phyloP scores from a whole-genome alignment of 2,113 vertebrate species.

The Alaudala cheleensis region DNA sequence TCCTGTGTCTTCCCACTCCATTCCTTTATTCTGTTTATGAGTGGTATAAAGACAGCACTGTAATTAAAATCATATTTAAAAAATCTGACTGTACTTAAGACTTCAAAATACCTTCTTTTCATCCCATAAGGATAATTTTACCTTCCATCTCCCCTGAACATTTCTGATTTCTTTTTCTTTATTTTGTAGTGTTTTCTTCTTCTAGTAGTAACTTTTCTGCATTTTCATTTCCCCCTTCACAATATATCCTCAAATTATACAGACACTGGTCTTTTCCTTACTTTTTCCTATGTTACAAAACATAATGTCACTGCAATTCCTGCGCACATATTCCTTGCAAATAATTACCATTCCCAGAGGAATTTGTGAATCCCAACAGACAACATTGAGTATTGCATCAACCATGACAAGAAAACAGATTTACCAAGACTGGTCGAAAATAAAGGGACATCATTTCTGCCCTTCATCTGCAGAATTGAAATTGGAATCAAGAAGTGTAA shows the following conservation, averaged over 20 bases:
- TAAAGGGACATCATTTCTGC: neutral
- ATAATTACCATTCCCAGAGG: neutral
- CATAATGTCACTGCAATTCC: neutral
- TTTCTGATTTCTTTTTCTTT: neutral
- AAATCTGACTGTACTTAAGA: neutral
- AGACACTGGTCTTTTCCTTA: neutral
- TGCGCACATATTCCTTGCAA: neutral
- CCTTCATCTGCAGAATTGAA: neutral
- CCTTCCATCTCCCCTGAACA: neutral
- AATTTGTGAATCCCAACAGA: neutral
- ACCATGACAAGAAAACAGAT: neutral
- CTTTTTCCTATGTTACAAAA: neutral
- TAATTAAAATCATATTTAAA: neutral
- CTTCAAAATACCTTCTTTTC: neutral
- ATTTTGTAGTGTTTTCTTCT: neutral
- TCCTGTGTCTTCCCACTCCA: neutral
- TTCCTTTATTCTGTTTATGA: neutral
- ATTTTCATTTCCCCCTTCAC: neutral
- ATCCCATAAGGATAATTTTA: neutral
- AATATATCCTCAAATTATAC: neutral
- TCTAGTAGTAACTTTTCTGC: neutral
- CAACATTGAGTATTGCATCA: neutral
- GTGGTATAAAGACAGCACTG: neutral
- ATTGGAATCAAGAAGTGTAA: neutral
- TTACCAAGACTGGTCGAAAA: neutral